Percentiles rank a stretch among this genome's conserved stretches.
These are phyloP conservation scores for Hemiscyllium ocellatum DNA, from an alignment of 2,113 vertebrate species.

Conservation along the genomic window DNA sequence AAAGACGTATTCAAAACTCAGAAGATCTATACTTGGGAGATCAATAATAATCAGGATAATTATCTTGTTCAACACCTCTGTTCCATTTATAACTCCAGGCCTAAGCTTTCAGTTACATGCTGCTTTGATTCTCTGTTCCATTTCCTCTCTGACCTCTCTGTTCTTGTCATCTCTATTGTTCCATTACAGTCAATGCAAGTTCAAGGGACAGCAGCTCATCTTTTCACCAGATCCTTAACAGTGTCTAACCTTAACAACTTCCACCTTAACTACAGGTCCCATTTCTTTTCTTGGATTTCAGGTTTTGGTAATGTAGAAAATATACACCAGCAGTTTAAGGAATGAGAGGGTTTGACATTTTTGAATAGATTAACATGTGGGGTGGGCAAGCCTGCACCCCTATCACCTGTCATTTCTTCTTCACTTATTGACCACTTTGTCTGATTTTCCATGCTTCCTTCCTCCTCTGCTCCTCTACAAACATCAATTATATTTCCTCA, in stretches of 20 bases:
- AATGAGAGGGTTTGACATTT: not conserved
- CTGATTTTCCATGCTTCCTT: not conserved
- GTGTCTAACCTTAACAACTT: not conserved
- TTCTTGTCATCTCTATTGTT: not conserved
- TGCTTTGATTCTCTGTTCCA: not conserved
- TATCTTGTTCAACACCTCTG: not conserved
- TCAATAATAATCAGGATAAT: not conserved
- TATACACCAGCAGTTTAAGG: not conserved
- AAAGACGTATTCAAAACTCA: not conserved
- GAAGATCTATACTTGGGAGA: not conserved
- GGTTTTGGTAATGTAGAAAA: not conserved
- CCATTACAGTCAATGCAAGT: not conserved
- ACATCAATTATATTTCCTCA: not conserved
- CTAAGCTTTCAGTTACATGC: not conserved
- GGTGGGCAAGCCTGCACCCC: not conserved
- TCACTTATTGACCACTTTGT: not conserved
- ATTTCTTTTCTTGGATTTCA: not conserved
- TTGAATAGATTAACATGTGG: not conserved
- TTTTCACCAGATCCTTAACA: not conserved
- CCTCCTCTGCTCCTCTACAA: not conserved
- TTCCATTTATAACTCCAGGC: not conserved
- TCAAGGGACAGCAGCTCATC: not conserved
- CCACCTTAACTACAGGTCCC: not conserved
- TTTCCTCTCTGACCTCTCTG: not conserved
- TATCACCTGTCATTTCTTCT: not conserved